These are phyloP conservation scores for Sparidentex hasta DNA, from an alignment of 2,797 vertebrate species.

Conservation along the genomic window DNA sequence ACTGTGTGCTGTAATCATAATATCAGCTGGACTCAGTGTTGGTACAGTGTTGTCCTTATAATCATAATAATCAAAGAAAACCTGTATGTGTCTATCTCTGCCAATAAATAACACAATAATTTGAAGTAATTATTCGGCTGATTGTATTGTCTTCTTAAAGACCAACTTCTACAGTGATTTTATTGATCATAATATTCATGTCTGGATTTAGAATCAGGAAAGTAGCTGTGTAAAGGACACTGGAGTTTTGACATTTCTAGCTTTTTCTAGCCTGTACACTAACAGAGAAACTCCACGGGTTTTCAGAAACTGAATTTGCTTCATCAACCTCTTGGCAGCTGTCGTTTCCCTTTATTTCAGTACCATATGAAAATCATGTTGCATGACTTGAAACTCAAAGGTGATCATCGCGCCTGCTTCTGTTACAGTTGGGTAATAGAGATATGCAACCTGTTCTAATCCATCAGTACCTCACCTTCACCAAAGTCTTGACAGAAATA, in stretches of 20 bases:
- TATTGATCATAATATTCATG: background rate
- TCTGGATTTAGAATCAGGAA: background rate
- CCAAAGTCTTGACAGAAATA: constrained; percentile 17
- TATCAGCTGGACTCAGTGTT: background rate
- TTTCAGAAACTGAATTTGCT: constrained; percentile 17
- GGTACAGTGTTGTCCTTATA: background rate
- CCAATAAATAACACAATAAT: background rate
- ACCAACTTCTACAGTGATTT: background rate
- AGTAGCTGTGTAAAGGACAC: background rate
- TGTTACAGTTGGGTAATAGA: constrained; percentile 29
- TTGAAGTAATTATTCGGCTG: background rate
- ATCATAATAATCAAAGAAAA: background rate
- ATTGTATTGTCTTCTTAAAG: background rate
- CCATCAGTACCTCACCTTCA: constrained; percentile 15
- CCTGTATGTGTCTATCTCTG: background rate
- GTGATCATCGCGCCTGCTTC: constrained; percentile 7
- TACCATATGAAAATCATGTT: constrained; percentile 24
- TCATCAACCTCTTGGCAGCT: constrained; percentile 16
- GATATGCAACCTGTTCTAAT: constrained; percentile 22
- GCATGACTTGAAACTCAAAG: constrained; percentile 40
- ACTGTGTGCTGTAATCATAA: background rate
- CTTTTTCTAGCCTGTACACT: background rate
- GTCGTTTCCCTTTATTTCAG: constrained; percentile 14
- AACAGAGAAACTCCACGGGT: background rate
- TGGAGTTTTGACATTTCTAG: background rate